These are phyloP conservation scores for Anagrus nilaparvatae DNA, from an alignment of 1,140 invertebrate genomes.

Conservation along the genomic window DNA sequence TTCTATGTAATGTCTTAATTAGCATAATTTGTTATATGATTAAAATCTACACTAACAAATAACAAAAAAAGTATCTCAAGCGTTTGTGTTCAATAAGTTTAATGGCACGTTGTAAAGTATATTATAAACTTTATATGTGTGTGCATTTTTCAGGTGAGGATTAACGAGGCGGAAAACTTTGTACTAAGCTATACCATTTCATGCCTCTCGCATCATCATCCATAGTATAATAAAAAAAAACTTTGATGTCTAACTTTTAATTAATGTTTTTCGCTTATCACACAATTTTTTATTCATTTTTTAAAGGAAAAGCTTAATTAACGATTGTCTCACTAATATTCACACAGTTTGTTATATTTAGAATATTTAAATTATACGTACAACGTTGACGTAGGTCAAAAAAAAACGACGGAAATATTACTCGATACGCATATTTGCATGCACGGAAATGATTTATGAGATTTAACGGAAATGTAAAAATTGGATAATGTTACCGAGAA, in stretches of 20 bases:
- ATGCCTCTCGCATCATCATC: too few species aligned
- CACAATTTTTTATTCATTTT: too few species aligned
- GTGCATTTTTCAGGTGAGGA: conserved; percentile 7
- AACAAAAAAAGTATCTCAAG: too few species aligned
- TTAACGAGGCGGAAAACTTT: conserved; percentile 13
- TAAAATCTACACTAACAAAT: conserved; percentile 5
- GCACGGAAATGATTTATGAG: conserved; percentile 38
- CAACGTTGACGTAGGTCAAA: conserved; percentile 26
- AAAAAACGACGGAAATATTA: conserved; percentile 37
- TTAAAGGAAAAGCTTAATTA: too few species aligned
- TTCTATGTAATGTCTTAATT: conserved; percentile 11
- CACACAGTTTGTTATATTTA: too few species aligned
- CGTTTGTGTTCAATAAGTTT: conserved; percentile 14
- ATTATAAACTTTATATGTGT: too few species aligned
- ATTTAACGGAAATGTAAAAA: conserved; percentile 35
- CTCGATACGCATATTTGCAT: conserved; percentile 37
- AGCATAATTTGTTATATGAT: conserved; percentile 14
- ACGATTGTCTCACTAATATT: too few species aligned
- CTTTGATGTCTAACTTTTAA: too few species aligned
- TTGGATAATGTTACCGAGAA: conserved; percentile 26
- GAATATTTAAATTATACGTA: conserved; percentile 30
- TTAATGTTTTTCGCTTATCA: too few species aligned
- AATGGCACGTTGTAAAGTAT: conserved; percentile 10
- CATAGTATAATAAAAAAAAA: too few species aligned
- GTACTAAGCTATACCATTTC: too few species aligned